Percentiles rank a stretch among this genome's conserved stretches.
Evolutionary conservation across 2,113 vertebrate species (phyloP).

Genomic region (Taurulus bubalis): DNA sequence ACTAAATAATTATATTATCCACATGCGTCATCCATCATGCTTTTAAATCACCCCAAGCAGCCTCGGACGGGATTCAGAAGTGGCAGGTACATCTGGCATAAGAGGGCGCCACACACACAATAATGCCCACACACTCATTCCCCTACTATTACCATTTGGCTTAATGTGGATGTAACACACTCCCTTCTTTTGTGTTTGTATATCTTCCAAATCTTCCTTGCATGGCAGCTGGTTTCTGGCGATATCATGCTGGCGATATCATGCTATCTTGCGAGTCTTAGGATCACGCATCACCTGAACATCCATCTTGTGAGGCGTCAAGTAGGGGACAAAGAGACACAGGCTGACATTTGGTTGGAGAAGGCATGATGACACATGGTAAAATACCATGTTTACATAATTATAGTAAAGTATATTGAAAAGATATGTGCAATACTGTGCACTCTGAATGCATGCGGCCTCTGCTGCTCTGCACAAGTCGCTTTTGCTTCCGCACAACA

Average conservation of each 20-base stretch:
- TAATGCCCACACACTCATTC: not conserved
- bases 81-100: conserved; percentile 22
- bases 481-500: not conserved
- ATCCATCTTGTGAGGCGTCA: not conserved
- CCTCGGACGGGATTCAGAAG: not conserved
- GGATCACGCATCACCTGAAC: not conserved
- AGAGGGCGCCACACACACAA: not conserved
- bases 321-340: not conserved
- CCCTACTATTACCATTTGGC: not conserved
- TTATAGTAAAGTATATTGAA: not conserved
- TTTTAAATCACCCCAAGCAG: conserved; percentile 11
- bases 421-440: not conserved
- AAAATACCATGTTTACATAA: not conserved
- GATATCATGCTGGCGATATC: not conserved
- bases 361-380: no score
- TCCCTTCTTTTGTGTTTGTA: not conserved
- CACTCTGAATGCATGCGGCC: not conserved
- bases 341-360: not conserved
- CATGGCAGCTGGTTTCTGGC: not conserved
- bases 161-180: conserved; percentile 9
- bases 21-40: conserved; percentile 13
- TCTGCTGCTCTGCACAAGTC: not conserved
- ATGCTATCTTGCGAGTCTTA: not conserved
- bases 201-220: not conserved
- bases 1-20: not conserved